Conservation (phyloP, 2,113 vertebrate species). For the Ciconia maguari region DNA sequence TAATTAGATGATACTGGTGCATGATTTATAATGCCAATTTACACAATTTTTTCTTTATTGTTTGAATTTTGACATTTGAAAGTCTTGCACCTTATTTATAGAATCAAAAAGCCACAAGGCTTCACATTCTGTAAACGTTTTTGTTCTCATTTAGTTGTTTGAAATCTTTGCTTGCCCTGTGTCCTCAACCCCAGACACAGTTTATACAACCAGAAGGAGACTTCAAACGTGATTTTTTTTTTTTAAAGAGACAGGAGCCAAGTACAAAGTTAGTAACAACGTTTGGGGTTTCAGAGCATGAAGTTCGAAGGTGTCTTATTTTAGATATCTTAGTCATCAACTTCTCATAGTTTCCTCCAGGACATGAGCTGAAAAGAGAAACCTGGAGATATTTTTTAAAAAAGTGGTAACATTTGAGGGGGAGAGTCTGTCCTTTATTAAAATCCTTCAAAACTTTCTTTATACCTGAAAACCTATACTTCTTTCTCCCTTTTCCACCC, state of each 20-base stretch:
- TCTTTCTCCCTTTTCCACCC: not conserved
- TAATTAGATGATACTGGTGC: not conserved
- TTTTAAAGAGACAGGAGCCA: not conserved
- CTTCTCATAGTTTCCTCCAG: not conserved
- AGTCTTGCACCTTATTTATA: not conserved
- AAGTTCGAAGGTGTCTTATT: not conserved
- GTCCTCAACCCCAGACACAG: not conserved
- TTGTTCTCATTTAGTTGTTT: not conserved
- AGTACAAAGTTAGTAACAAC: not conserved
- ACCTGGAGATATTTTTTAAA: not conserved
- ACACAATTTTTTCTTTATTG: not conserved
- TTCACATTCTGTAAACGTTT: conserved; percentile 27
- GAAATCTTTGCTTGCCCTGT: not conserved
- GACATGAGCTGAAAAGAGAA: not conserved
- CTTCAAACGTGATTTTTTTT: not conserved
- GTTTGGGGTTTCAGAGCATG: not conserved
- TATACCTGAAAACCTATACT: not conserved
- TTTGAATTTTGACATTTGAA: conserved; percentile 2
- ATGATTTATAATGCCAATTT: not conserved
- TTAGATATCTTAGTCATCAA: not conserved
- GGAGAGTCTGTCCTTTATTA: not conserved
- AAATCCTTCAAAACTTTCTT: not conserved
- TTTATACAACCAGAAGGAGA: conserved; percentile 4
- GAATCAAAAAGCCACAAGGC: not conserved
- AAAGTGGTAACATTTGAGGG: not conserved